These are phyloP conservation scores for Caiman crocodilus DNA, from an alignment of 2,797 vertebrate genomes.

Conservation along the genomic window DNA sequence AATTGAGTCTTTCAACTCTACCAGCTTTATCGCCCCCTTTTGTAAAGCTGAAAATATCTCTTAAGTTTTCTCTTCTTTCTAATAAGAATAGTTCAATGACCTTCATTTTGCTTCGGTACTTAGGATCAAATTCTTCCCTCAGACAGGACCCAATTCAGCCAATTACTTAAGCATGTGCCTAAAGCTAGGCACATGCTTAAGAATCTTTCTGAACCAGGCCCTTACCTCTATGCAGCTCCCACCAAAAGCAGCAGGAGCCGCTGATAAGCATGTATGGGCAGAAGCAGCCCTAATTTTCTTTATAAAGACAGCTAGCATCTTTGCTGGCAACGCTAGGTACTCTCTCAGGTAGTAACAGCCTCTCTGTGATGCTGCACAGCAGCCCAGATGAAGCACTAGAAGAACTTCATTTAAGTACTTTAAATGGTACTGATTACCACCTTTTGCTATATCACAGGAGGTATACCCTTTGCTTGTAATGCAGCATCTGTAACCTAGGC, in stretches of 20 bases:
- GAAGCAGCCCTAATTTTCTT: background rate
- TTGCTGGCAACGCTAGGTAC: background rate
- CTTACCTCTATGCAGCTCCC: background rate
- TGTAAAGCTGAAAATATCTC: conserved; percentile 38
- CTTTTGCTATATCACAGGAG: background rate
- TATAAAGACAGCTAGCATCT: background rate
- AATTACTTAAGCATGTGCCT: background rate
- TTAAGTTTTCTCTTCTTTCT: conserved; percentile 19
- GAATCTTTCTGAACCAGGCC: background rate
- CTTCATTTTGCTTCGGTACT: conserved; percentile 19
- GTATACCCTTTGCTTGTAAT: conserved; percentile 33
- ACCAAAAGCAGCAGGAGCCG: background rate
- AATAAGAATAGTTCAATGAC: background rate
- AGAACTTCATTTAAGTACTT: background rate
- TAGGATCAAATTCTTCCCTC: background rate
- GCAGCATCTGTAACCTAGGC: background rate
- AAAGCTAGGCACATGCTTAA: background rate
- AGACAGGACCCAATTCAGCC: background rate
- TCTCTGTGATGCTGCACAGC: background rate
- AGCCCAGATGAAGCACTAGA: background rate
- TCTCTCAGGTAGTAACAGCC: background rate
- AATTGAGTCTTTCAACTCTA: conserved; percentile 41
- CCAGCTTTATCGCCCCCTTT: conserved; percentile 32
- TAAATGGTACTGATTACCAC: background rate
- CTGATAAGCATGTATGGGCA: background rate